Evolutionary conservation across 2,888 invertebrate species (phyloP).

Genomic region (Cryptocephalus primarius): DNA sequence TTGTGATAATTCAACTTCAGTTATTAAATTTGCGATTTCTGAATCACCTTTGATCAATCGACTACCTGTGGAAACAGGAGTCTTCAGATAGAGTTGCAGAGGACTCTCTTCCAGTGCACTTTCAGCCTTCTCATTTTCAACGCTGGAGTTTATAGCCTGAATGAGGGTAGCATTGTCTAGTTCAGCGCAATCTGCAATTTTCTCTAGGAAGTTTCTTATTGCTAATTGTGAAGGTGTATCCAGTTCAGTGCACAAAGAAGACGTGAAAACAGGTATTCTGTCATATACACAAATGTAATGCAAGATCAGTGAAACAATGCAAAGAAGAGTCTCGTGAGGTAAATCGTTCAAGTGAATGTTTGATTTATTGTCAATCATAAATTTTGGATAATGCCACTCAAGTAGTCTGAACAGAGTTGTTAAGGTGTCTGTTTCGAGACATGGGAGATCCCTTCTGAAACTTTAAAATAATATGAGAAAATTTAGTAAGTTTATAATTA

Average conservation of each 20-base stretch:
- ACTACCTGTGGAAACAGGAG: constrained; percentile 21
- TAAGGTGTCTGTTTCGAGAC: constrained; percentile 15
- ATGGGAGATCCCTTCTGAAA: constrained; percentile 18
- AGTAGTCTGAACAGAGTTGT: constrained; percentile 21
- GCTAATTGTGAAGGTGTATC: constrained; percentile 23
- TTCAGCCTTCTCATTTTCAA: constrained; percentile 8
- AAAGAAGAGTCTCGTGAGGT: constrained; percentile 16
- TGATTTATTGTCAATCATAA: constrained; percentile 16
- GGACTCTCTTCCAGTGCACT: constrained; percentile 17
- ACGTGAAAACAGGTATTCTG: constrained; percentile 28
- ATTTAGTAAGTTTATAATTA: background rate
- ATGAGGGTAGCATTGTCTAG: constrained; percentile 21
- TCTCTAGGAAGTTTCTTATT: constrained; percentile 30
- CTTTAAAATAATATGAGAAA: background rate
- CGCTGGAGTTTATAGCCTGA: constrained; percentile 19
- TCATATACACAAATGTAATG: constrained; percentile 33
- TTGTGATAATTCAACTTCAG: constrained; percentile 49
- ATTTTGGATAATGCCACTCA: constrained; percentile 22
- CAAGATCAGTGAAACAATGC: constrained; percentile 29
- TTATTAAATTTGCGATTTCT: constrained; percentile 43
- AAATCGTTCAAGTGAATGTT: constrained; percentile 21
- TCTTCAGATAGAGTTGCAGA: constrained; percentile 28
- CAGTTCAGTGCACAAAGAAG: constrained; percentile 29
- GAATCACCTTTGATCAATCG: constrained; percentile 28
- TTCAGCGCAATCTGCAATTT: constrained; percentile 13